Evolutionary conservation across 1,140 invertebrate species (phyloP), one percentile per base, ranked within the genome.

Genomic region (Phenacoccus solenopsis): DNA sequence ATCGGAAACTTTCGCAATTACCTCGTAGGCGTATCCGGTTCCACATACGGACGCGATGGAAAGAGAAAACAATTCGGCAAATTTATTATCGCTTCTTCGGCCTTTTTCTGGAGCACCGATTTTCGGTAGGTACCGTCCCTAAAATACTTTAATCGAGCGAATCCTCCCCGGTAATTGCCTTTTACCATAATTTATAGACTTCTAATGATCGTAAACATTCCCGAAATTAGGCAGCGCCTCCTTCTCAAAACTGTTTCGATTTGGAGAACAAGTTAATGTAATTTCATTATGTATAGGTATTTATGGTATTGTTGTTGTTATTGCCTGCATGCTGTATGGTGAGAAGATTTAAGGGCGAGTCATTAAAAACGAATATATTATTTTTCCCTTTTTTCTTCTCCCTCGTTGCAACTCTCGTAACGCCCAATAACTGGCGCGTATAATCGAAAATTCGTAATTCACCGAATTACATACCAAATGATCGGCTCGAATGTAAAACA

Each of bases 141-240:
- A 64, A 64, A 64, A 64, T 25, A 25, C 59, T 24, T 64, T 64
- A 64, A 64, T 64, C 13, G 59, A 64, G 59, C 59, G 59, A 64
- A 64, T 64, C 59, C 59, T 64, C 25, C n/a, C n/a, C 38, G 21
- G 59, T 64, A 64, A 64, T 64, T 64, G 59, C 59, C 59, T 64
- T 64, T 64, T 64, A 64, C 21, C 59, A 27, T 64, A 25, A 64
- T 64, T 64, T 64, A 64, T 64, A 25, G 59, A 64, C 59, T 64
- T 64, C 59, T 64, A 64, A 64, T 64, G 59, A 64, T 64, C 59
- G 59, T 64, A 64, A 64, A 64, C 59, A 64, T 64, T 64, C 10
- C 25, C 9, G 20, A 59, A 64, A 64, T 64, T 13, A 64, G 59
- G 16, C 25, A 64, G 59, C 10, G 25, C 59, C 59, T 64, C 59